Evolutionary conservation across 2,797 vertebrate genomes (phyloP).

Genomic region (Mus minutoides): DNA sequence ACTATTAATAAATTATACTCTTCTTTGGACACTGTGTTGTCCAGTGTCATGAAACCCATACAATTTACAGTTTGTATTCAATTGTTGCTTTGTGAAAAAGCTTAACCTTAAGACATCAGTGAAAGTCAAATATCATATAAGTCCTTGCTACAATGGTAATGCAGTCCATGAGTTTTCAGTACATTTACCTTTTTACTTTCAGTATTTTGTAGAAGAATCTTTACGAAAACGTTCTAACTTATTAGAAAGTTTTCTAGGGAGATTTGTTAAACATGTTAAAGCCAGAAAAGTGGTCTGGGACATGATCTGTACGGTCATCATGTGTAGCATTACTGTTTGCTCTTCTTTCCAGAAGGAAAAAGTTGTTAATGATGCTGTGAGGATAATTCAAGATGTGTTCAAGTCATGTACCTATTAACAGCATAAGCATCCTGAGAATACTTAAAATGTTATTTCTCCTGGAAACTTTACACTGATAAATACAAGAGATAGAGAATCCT

Average conservation of each 20-base stretch:
- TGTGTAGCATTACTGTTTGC: neutral
- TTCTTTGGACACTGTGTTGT: neutral
- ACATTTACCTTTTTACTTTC: neutral
- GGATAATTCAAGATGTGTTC: fast-evolving
- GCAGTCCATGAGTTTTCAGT: neutral
- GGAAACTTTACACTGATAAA: neutral
- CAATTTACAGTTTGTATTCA: neutral
- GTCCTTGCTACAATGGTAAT: neutral
- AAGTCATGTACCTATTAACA: neutral
- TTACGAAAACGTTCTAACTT: neutral
- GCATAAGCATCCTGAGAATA: neutral
- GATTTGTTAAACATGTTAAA: neutral
- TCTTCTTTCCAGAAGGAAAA: neutral
- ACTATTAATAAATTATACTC: neutral
- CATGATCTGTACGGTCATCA: neutral
- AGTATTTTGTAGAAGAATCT: neutral
- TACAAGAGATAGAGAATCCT: neutral
- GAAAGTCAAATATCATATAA: too few species aligned
- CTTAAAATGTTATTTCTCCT: neutral
- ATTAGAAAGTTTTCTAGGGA: too few species aligned
- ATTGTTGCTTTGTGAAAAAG: neutral
- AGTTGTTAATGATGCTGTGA: neutral
- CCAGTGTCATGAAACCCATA: fast-evolving
- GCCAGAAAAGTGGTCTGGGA: neutral
- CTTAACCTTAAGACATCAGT: neutral